Evolutionary conservation across 2,888 invertebrate genomes (phyloP), one percentile per base, ranked within the genome.

Genomic region (Mermis nigrescens): DNA sequence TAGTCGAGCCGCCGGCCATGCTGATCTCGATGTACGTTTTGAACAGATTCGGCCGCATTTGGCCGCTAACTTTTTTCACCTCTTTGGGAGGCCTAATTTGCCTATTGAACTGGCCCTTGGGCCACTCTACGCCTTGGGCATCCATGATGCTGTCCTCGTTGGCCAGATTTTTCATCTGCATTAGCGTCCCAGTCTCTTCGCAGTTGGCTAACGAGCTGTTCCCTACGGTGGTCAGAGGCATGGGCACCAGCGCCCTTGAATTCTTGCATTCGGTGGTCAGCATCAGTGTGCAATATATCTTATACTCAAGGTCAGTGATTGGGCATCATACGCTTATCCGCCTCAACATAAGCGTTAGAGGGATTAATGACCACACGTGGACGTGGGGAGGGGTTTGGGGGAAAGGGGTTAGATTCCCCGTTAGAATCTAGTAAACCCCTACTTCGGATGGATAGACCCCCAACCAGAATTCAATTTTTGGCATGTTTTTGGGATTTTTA

Each of bases 1-100:
- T 24, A 4, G 46, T 60, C 28, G 60, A 60, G 31, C 38, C 53
- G 1, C 60, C 60, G 31, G 60, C 60, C 31, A 60, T 53, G 4
- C 7, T 59, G 15, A 2, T 45, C 4, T 46, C 46, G 19, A 22
- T 59, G 24, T 38, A 45, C 48, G 4, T 59, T 4, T 29, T 59
- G 32, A 58, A 60, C 29, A 12, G 51, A 22, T 15, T 60, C 24
- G 59, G 59, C 22, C 31, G 55, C 22, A 19, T 59, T 24, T 2
- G 4, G 2, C 59, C 59, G 28, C 22, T 55, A 29, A 26, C 55
- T 26, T 2, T 55, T 2, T 29, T n/a, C 24, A 3, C 55, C 3
- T n/a, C 55, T 3, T 3, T 55, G 46, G 27, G 56, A 12, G 57
- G 57, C n/a, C 2, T 52, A 2, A 38, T 32, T 31, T 59, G 53